Evolutionary conservation across 2,113 vertebrate genomes (phyloP), one percentile per base, ranked within the genome.

Genomic region (Phoenicopterus ruber): DNA sequence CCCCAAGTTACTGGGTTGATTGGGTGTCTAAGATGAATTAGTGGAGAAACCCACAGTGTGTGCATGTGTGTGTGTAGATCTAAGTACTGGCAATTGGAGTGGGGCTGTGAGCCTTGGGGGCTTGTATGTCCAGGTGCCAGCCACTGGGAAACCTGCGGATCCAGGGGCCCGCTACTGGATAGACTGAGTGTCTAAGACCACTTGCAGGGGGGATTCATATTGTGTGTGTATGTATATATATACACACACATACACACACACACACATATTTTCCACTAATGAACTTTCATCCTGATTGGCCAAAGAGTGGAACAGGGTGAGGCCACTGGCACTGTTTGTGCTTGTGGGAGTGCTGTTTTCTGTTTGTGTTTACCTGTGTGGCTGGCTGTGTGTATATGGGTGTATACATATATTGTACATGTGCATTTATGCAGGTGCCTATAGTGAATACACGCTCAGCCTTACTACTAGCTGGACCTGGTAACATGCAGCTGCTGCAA

Each of bases 161-260:
- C 11, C 67, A 67, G 28, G 24, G 7, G 3, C 14, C 20, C 2
- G 1, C 24, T 59, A 38, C 70, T n/a, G 31, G 17, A 52, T 5
- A 73, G 61, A 44, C 32, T 17, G 42, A 77, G 36, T 40, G 34
- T 59, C 38, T 66, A 66, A 66, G 38, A 54, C 19, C 40, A 86
- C 40, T 18, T 50, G 50, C 66, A 73, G 18, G 38, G 74, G 40
- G 38, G 44, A 87, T 38, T 44, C 29, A 6, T 20, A 47, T 14
- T 2, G 1, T 26, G 36, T 10, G 17, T 12, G 29, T 1, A 4
- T 46, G 1, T 31, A 36, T 12, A 19, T 12, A 34, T 1, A 4
- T 46, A 46, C n/a, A n/a, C n/a, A n/a, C n/a, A n/a, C n/a, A n/a
- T n/a, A n/a, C n/a, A n/a, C n/a, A n/a, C n/a, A n/a, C n/a, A n/a